A percentile compares a stretch with the other conserved stretches of the same genome.
Evolutionary conservation across 2,797 vertebrate species (phyloP).

Genomic region (Cynodonichthys magdalenae): DNA sequence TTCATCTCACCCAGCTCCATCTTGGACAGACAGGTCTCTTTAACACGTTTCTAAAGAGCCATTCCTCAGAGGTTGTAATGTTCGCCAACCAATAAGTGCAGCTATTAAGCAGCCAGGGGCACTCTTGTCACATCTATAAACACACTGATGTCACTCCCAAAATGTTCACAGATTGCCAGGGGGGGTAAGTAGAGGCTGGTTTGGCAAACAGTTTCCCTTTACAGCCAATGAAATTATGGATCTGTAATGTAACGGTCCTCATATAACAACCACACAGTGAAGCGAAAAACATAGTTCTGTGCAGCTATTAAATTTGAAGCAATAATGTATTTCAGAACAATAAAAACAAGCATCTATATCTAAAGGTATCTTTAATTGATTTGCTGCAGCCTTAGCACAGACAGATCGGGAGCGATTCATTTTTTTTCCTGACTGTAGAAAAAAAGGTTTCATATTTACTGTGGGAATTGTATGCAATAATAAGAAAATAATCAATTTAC

Average conservation of each 20-base stretch:
- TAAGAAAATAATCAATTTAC: not conserved
- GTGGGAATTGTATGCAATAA: not conserved
- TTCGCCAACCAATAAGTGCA: slow-evolving; percentile 49
- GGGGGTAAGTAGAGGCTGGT: slow-evolving; percentile 9
- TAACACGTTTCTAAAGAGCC: slow-evolving; percentile 55
- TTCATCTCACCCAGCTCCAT: slow-evolving; percentile 29
- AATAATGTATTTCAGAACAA: slow-evolving; percentile 6
- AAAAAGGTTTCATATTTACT: slow-evolving; percentile 2
- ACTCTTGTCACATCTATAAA: slow-evolving; percentile 55
- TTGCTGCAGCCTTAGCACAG: not conserved
- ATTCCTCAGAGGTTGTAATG: slow-evolving; percentile 56
- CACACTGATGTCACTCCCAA: slow-evolving; percentile 38
- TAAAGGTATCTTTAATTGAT: slow-evolving; percentile 11
- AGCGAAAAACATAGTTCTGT: slow-evolving; percentile 11
- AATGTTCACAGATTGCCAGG: slow-evolving; percentile 34
- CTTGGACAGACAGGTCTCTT: slow-evolving; percentile 54
- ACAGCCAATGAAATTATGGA: slow-evolving; percentile 38
- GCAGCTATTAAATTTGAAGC: slow-evolving; percentile 27
- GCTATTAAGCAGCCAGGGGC: slow-evolving; percentile 53
- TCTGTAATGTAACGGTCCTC: slow-evolving; percentile 20
- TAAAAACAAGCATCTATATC: slow-evolving; percentile 16
- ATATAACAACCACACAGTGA: slow-evolving; percentile 17
- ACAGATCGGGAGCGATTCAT: slow-evolving; percentile 4
- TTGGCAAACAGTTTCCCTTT: slow-evolving; percentile 33
- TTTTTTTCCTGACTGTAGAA: not conserved